Base-by-base conservation (phyloP, 2,888 invertebrate genomes). In the Mystacides longicornis region DNA sequence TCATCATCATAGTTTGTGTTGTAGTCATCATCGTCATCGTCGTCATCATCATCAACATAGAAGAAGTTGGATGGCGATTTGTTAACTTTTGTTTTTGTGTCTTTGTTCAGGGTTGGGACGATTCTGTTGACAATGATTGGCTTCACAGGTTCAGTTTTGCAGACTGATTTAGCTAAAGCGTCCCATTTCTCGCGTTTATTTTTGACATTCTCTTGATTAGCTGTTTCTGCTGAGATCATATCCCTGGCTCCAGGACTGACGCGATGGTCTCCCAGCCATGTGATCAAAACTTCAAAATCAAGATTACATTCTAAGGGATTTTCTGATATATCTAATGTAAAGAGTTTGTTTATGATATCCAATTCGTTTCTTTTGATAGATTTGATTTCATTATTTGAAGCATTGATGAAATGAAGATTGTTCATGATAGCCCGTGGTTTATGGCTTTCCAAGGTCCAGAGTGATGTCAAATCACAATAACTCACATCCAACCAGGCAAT, bases 401-500 rank as follows among this genome's bases (percentile, higher is more conserved):
- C 78, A 64, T 82, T 82, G 60, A 82, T 71, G 66, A 74, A 74
- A 49, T 77, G 78, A 59, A 84, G 68, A 50, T 80, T 79, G 48
- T 76, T 76, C 47, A 80, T 77, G 58, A 81, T 66, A 27, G 71
- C 73, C 33, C 69, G 65, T 7, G 77, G 70, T 51, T 71, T 68
- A 60, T 70, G 71, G 62, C 75, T 74, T 58, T 72, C 75, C 57
- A 80, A 78, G 61, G 78, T 78, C 82, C 89, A 83, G 22, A 90
- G 70, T 51, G 81, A 73, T n/a, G 77, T 78, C 59, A 90, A 68
- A 56, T 79, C 79, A 61, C 85, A 85, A 65, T 82, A 80, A 67
- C 86, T 88, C 52, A 86, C 80, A 65, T 90, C 87, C 52, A 91
- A 69, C 65, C 81, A 81, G 23, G 77, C 77, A 21, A 90, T 73